phyloP scores from a whole-genome alignment of 2,113 vertebrate species.

The Zosterops lateralis region DNA sequence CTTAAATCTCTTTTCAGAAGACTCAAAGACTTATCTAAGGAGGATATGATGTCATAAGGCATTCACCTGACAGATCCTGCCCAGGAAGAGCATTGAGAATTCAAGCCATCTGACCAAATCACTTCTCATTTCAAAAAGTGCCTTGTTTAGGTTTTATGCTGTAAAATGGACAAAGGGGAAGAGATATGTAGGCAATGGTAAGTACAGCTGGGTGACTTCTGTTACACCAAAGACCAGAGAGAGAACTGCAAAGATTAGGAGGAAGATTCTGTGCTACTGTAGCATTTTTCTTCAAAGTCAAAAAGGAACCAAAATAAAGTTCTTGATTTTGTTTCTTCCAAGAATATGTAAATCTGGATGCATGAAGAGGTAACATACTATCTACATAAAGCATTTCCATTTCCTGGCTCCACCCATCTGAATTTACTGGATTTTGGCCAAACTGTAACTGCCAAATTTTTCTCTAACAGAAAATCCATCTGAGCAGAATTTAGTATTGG shows the following conservation, averaged over 20 bases:
- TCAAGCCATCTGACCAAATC: background rate
- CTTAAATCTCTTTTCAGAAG: constrained; percentile 10
- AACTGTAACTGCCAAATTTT: constrained; percentile 43
- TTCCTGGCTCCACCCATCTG: constrained; percentile 34
- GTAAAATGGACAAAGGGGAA: background rate
- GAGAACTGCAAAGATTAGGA: background rate
- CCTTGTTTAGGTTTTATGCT: background rate
- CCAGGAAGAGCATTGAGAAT: background rate
- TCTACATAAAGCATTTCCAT: background rate
- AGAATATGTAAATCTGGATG: background rate
- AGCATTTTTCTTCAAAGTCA: background rate
- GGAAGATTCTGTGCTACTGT: background rate
- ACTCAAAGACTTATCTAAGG: constrained; percentile 25
- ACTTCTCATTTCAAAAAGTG: constrained; percentile 11
- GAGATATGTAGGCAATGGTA: background rate
- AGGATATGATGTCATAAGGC: background rate
- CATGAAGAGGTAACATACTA: background rate
- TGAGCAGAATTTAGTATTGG: constrained; percentile 60
- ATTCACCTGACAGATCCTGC: background rate
- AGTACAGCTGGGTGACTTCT: background rate
- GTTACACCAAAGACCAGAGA: background rate
- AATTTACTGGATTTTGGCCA: constrained; percentile 40
- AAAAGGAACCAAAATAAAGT: background rate
- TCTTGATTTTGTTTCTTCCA: background rate
- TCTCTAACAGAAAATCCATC: constrained; percentile 56